phyloP scores from a whole-genome alignment of 2,113 vertebrate genomes.

The Lonchura striata region DNA sequence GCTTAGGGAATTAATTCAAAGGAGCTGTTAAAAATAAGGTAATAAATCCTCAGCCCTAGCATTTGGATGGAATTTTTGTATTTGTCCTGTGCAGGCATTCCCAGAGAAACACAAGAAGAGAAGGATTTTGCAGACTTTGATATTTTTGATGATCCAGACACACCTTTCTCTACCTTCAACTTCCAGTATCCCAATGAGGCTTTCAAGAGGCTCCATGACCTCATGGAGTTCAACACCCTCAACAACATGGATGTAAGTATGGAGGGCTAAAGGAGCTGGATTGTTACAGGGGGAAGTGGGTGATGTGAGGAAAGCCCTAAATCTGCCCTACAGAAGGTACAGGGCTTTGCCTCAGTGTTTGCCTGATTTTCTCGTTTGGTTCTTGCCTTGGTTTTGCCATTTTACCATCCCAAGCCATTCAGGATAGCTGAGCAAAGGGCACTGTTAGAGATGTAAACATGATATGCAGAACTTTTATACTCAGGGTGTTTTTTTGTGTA shows the following conservation, averaged over 20 bases:
- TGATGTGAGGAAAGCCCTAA: not conserved
- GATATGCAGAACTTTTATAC: not conserved
- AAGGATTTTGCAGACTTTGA: slow-evolving; percentile 94
- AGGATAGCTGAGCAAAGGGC: not conserved
- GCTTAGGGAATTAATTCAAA: not conserved
- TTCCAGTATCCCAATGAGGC: slow-evolving; percentile 94
- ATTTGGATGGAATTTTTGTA: not conserved
- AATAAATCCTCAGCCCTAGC: not conserved
- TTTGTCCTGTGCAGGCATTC: slow-evolving; percentile 78
- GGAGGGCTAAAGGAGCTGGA: not conserved
- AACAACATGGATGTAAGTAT: slow-evolving; percentile 92
- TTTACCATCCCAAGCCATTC: not conserved
- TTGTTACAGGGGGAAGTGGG: not conserved
- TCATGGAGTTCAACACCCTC: slow-evolving; percentile 98
- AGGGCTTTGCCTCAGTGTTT: not conserved
- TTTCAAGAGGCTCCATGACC: slow-evolving; percentile 88
- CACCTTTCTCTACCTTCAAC: slow-evolving; percentile 96
- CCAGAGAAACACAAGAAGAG: slow-evolving; percentile 87
- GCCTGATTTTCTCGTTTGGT: not conserved
- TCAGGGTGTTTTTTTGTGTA: not conserved
- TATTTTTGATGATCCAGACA: slow-evolving; percentile 93
- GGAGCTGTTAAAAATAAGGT: not conserved
- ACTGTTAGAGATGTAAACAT: not conserved
- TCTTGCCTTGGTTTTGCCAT: not conserved
- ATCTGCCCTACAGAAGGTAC: not conserved